Evolutionary conservation across 2,888 invertebrate genomes (phyloP), one percentile per base, ranked within the genome.

Genomic region (Rhodophaea formosa): DNA sequence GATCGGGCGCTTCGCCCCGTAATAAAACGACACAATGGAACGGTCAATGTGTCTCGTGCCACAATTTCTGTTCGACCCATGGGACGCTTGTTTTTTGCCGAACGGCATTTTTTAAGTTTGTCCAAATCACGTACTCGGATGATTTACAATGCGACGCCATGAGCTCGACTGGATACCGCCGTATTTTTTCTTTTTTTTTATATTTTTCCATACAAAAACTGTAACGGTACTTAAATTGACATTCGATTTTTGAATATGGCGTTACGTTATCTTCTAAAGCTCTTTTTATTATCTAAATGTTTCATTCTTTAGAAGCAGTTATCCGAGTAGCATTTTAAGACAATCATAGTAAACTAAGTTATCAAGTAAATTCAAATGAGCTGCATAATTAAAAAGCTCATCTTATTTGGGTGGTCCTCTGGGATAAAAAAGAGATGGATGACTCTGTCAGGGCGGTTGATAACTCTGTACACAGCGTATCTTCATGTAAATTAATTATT

Each of bases 11-110:
- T 77, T 65, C 65, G 66, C 62, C 68, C 59, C 55, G 65, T 74
- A 82, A 83, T 82, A 84, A 86, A 86, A 84, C 73, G 72, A 80
- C 75, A 82, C 78, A 85, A 83, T 82, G 77, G 77, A 78, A 71
- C 78, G 82, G 84, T 81, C 84, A 83, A 80, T 80, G 83, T 87
- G 88, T 83, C 88, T 85, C 88, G 88, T 89, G 88, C 88, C 86
- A 87, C 81, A 74, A 84, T 82, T 85, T 81, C 77, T 77, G 75
- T 78, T 65, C 71, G 67, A 67, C 69, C 71, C 69, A 70, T 66
- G 73, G 73, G 72, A 69, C 73, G 64, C 60, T 57, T 68, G 56
- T 77, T 82, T 83, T 81, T 82, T 77, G 70, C 69, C 39, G 63
- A 62, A 63, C 60, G 60, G 63, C 68, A 66, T 79, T 82, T 85